Base-by-base conservation (phyloP, 2,888 invertebrate species). In the Archips crataeganus region DNA sequence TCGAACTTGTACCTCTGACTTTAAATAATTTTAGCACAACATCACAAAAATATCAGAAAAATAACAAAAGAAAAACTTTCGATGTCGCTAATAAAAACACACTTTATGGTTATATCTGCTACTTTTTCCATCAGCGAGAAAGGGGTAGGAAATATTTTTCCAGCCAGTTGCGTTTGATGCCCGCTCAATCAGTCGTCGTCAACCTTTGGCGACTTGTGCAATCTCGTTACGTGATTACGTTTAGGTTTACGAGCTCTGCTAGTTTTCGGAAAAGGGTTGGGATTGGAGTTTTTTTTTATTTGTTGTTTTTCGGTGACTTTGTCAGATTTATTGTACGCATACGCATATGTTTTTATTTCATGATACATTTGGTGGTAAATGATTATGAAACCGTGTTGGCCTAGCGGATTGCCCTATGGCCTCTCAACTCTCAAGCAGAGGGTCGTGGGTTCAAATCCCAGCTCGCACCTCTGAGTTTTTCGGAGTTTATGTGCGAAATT, bases 131-230 rank as follows among this genome's bases (percentile, higher is more conserved):
- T 78, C 68, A 77, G 47, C 64, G 62, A 72, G 76, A 84, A 89
- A 88, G 87, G 90, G 88, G 88, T 86, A 76, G 69, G 59, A 74
- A 81, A 82, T 81, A 81, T 86, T 88, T 39, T 89, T 89, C 85
- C 88, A 82, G 79, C 67, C 81, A 76, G 85, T 89, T 88, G 81
- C 79, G 80, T 90, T 90, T 91, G 84, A 89, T 85, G 84, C 79
- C 77, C 76, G 72, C 64, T 83, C 84, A 84, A 84, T 85, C 85
- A 82, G 82, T 34, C 51, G 59, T 72, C 75, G 76, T 66, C 77
- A 78, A 79, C 80, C 78, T 79, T 79, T 70, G 78, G 75, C n/a
- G 75, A 76, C 63, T 77, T 76, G 51, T 60, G 65, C 77, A 75
- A 78, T 78, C 76, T 79, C 75, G 76, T 79, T 79, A 73, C 67